Evolutionary conservation across 2,888 invertebrate species (phyloP), one percentile per base, ranked within the genome.

Genomic region (Cistogaster globosa): DNA sequence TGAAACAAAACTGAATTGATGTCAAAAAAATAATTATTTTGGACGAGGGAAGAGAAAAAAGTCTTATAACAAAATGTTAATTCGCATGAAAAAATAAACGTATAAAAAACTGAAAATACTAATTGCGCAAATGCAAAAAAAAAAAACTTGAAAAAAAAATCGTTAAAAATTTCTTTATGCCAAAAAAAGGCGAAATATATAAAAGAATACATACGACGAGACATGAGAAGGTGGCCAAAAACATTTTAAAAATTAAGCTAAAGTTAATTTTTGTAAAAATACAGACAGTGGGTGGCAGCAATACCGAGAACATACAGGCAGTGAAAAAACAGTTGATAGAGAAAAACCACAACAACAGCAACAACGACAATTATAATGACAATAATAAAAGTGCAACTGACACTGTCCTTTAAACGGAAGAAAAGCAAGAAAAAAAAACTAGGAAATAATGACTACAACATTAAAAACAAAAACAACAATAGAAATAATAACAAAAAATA

Each of bases 111-210:
- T 83, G 78, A 83, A 84, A 80, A 68, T 75, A 81, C 68, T 80
- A 86, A 87, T 86, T 88, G 88, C 89, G 88, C 87, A 89, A 88
- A 88, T 87, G 87, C 87, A 85, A 88, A 89, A 88, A 88, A 88
- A 78, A 87, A 84, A 80, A 68, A 87, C 55, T 82, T 69, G 68
- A 63, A 62, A 74, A 83, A 83, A 78, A 83, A 84, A 67, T 65
- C 53, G 67, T 67, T 65, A 72, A 80, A 68, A 58, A 16, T 26
- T 67, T 18, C 38, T 69, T 78, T 45, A 58, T 32, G 32, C 32
- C 58, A 58, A 74, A 69, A 71, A 60, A 77, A 36, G 6, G 32
- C 58, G 58, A 74, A 63, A 71, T 51, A 77, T 26, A 67, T 8
- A 48, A 81, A 75, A 74, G 65, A 12, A 18, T 22, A 7, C 8